These are phyloP conservation scores for Toxostoma redivivum DNA, from an alignment of 2,113 vertebrate genomes.

Conservation along the genomic window DNA sequence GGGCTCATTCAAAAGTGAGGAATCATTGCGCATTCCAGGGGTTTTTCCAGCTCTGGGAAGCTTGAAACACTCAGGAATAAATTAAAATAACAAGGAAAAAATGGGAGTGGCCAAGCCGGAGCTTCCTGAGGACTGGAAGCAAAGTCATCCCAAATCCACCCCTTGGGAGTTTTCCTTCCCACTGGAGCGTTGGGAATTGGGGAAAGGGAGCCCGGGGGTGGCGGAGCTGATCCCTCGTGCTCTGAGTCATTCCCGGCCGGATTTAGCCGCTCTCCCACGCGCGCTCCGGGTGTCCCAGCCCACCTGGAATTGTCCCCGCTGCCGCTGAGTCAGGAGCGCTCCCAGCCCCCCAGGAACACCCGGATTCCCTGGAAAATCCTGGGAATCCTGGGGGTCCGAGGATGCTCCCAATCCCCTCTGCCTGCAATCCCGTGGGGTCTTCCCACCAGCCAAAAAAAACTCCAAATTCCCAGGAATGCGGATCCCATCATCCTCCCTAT, in stretches of 20 bases:
- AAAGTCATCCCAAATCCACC: not conserved
- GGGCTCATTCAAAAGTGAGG: rapidly evolving
- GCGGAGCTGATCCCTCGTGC: not conserved
- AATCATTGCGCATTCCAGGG: rapidly evolving
- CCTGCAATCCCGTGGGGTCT: rapidly evolving
- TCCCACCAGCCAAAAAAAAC: rapidly evolving
- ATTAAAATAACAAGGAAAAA: not conserved
- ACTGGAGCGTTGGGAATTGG: not conserved
- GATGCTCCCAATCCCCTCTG: too few relatives aligned
- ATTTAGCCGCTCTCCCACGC: not conserved
- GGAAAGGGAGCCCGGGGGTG: not conserved
- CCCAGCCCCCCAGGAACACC: rapidly evolving
- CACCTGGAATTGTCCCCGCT: not conserved
- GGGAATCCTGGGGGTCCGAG: rapidly evolving
- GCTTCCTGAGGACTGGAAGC: not conserved
- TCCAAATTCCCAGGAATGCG: not conserved
- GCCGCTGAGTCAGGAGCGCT: not conserved
- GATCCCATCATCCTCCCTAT: rapidly evolving
- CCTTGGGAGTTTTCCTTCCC: rapidly evolving
- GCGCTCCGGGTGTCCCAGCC: not conserved
- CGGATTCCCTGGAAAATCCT: not conserved
- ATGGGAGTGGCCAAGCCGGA: rapidly evolving
- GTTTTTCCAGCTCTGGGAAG: not conserved
- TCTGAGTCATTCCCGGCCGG: not conserved
- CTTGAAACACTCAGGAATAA: not conserved